Base-by-base conservation (phyloP, 2,888 invertebrate species). In the Meliscaeva auricollis region DNA sequence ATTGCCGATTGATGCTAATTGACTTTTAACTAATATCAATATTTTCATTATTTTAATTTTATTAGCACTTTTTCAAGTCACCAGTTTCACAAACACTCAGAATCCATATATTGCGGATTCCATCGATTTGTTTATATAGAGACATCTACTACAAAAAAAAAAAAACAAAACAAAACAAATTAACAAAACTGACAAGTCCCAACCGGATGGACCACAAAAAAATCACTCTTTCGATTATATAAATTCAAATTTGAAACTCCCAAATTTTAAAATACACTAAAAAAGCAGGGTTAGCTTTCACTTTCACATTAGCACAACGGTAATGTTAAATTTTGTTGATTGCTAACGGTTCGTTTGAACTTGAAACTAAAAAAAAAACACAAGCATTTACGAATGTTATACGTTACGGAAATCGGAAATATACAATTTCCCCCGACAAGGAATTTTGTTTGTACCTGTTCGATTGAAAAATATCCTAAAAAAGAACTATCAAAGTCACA, bases 11-110 rank as follows among this genome's bases (percentile, higher is more conserved):
- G 13, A 26, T 13, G 11, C 15, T 54, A 32, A 54, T 32, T 15
- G 54, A 30, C 15, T 30, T 30, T 54, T 32, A 15, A 17, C 9
- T 30, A 54, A 54, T 54, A 54, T 30, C 30, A 54, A 32, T 32
- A 54, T 15, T 44, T 4, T 32, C 54, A 54, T 9, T 32, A 7
- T 52, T 26, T 26, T 26, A 52, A 7, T 30, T n/a, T n/a, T 52
- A 52, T 26, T 52, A n/a, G n/a, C 2, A 0, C 8, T 26, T 26
- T 46, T 5, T 52, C n/a, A 11, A 26, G 6, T 52, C 6, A 26
- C 13, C 6, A 22, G 50, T n/a, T 30, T 30, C n/a, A 52, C 52
- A 30, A 30, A n/a, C 3, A 15, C 3, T 52, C 52, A 26, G n/a
- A n/a, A n/a, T n/a, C n/a, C n/a, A n/a, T n/a, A n/a, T n/a, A n/a